phyloP scores from a whole-genome alignment of 2,888 invertebrate genomes.

The Julus scanicus region DNA sequence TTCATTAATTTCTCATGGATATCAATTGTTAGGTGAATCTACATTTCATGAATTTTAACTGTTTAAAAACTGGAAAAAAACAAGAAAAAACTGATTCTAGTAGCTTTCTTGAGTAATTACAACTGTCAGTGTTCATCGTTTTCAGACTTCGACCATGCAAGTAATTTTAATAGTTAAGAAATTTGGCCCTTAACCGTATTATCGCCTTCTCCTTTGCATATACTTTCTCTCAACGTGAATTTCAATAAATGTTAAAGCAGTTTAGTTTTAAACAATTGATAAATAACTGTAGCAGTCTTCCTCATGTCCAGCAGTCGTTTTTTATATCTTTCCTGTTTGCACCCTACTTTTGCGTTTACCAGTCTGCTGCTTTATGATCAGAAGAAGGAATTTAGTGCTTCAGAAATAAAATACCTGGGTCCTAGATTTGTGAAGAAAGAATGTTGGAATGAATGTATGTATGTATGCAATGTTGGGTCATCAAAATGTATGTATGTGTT shows the following conservation, averaged over 20 bases:
- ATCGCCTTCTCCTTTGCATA: neutral
- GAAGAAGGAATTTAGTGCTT: conserved; percentile 23
- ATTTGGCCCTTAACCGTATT: neutral
- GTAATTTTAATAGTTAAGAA: neutral
- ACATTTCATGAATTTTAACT: neutral
- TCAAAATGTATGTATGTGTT: conserved; percentile 47
- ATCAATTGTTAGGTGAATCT: neutral
- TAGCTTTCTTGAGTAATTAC: neutral
- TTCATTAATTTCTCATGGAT: too few species aligned
- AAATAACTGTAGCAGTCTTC: conserved; percentile 24
- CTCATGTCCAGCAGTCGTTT: neutral
- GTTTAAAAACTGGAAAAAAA: too few species aligned
- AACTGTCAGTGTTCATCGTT: neutral
- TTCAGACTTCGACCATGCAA: neutral
- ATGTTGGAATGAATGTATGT: conserved; percentile 28
- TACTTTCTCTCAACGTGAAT: conserved; percentile 21
- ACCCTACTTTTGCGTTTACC: conserved; percentile 17
- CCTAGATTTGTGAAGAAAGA: conserved; percentile 30
- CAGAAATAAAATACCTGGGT: conserved; percentile 43
- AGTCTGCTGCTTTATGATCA: conserved; percentile 34
- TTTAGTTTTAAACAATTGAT: conserved; percentile 31
- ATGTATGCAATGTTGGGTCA: conserved; percentile 43
- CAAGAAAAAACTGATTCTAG: neutral
- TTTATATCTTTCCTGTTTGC: neutral
- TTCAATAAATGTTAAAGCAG: neutral